Percentiles rank a stretch among this genome's conserved stretches.
phyloP scores from a whole-genome alignment of 2,113 vertebrate genomes.

The Arenaria interpres region DNA sequence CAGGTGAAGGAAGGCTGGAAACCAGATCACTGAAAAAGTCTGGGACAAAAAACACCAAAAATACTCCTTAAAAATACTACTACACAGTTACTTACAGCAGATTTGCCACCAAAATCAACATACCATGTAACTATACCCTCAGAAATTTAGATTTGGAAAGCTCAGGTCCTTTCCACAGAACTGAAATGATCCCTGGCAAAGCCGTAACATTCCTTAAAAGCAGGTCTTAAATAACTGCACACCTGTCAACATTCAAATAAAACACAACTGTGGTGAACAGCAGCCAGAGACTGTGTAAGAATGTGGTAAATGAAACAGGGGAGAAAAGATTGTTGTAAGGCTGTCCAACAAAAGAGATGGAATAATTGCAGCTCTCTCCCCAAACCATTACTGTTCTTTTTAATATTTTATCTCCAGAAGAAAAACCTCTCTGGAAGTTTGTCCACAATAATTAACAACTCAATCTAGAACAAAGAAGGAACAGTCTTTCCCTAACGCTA shows the following conservation, averaged over 20 bases:
- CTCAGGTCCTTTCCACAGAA: neutral
- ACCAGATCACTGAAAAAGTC: neutral
- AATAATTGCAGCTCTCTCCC: neutral
- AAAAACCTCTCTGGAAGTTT: neutral
- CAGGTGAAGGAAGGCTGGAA: neutral
- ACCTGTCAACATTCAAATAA: constrained; percentile 45
- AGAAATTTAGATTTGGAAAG: neutral
- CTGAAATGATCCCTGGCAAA: constrained; percentile 23
- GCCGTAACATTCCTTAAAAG: constrained; percentile 14
- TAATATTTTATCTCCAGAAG: neutral
- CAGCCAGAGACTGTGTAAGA: neutral
- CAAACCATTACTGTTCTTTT: neutral
- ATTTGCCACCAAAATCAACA: constrained; percentile 2
- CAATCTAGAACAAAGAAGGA: neutral
- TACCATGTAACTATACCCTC: neutral
- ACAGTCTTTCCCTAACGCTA: neutral
- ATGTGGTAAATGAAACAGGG: constrained; percentile 20
- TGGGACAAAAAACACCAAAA: neutral
- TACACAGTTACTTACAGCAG: neutral
- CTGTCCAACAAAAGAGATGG: neutral
- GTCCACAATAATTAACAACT: neutral
- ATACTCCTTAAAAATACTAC: neutral
- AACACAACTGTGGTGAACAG: neutral
- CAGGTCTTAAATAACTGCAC: constrained; percentile 40
- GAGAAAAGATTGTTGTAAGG: neutral